Evolutionary conservation across 2,113 vertebrate species (phyloP).

Genomic region (Porphyrio hochstetteri): DNA sequence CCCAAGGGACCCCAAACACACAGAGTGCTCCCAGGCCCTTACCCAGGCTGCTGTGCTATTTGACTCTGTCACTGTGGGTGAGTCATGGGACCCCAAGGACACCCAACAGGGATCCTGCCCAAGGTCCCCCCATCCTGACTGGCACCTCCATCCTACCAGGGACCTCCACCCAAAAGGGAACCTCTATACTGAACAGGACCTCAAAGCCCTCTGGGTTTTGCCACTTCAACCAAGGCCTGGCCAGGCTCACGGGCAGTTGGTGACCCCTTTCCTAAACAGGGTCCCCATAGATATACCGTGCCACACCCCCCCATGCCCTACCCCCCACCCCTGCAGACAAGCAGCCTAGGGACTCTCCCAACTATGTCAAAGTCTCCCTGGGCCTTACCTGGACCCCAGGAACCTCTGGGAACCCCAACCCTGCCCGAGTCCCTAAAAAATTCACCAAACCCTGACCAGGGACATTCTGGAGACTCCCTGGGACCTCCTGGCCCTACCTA

Average conservation of each 20-base stretch:
- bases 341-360: background rate
- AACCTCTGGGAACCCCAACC: background rate
- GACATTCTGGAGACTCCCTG: background rate
- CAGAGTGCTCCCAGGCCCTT: background rate
- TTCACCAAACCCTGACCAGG: background rate
- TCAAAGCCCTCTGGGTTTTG: background rate
- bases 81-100: background rate
- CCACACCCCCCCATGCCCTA: too few relatives aligned
- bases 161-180: background rate
- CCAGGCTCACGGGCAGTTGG: background rate
- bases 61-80: background rate
- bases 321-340: too few relatives aligned
- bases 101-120: background rate
- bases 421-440: background rate
- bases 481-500: background rate
- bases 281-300: background rate
- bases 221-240: background rate
- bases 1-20: rapidly evolving
- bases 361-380: background rate
- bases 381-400: background rate
- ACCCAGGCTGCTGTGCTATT: background rate
- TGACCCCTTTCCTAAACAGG: background rate
- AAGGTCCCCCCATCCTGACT: background rate
- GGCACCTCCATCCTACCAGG: background rate
- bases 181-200: background rate